A percentile compares a stretch with the other conserved stretches of the same genome.
Conservation (phyloP, 92 coral and sea anemone genomes). For the Epizoanthus illoricatus region DNA sequence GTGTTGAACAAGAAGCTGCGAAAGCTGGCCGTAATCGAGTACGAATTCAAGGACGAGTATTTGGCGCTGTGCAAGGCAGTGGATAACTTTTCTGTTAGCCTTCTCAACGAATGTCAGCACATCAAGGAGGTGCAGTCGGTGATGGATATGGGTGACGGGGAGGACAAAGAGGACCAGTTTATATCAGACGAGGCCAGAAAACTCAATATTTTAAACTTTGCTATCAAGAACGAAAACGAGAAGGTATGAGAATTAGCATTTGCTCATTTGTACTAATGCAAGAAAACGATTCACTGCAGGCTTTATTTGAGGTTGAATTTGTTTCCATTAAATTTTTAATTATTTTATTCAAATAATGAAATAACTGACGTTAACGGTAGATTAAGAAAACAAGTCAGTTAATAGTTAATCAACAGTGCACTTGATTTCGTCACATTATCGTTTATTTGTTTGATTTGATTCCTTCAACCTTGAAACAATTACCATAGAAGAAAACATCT, state of each 20-base stretch:
- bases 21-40: conserved; percentile 38
- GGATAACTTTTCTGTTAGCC: conserved; percentile 47
- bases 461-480: too few relatives aligned
- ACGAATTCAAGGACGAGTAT: conserved; percentile 55
- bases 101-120: conserved; percentile 52
- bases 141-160: conserved; percentile 41
- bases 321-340: too few relatives aligned
- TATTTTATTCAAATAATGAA: too few relatives aligned
- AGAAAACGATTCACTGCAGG: not conserved
- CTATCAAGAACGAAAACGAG: conserved; percentile 49
- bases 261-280: not conserved
- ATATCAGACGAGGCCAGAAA: conserved; percentile 14
- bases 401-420: too few relatives aligned
- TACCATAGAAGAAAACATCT: too few relatives aligned
- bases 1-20: conserved; percentile 49
- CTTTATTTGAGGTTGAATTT: too few relatives aligned
- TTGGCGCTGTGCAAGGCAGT: conserved; percentile 29
- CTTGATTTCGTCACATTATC: too few relatives aligned
- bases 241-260: conserved; percentile 26
- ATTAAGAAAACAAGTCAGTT: too few relatives aligned
- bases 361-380: too few relatives aligned
- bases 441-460: too few relatives aligned
- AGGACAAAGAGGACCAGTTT: conserved; percentile 4
- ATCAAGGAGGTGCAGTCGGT: conserved; percentile 60
- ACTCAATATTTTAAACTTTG: conserved; percentile 50